phyloP scores from a whole-genome alignment of 2,113 vertebrate species.

The Melanotaenia duboulayi region DNA sequence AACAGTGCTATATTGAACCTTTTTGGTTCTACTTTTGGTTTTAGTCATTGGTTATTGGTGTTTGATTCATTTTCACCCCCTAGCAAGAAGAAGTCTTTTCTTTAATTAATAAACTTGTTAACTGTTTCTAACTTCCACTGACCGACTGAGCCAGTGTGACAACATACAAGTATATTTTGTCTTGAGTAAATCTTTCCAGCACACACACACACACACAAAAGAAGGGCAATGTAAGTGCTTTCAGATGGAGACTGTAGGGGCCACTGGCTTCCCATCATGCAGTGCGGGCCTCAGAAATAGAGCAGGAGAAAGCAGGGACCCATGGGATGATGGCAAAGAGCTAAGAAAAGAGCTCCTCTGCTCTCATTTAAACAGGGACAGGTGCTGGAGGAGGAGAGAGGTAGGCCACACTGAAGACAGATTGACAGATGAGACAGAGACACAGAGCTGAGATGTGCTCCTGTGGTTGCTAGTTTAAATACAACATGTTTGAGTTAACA shows the following conservation, averaged over 20 bases:
- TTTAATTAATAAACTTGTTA: no score
- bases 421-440: conserved; percentile 2
- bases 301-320: conserved; percentile 78
- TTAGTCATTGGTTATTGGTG: no score
- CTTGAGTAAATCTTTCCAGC: not conserved
- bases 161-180: not conserved
- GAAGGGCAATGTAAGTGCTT: conserved; percentile 59
- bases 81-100: no score
- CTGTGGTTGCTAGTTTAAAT: conserved; percentile 29
- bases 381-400: conserved; percentile 73
- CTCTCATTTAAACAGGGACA: conserved; percentile 84
- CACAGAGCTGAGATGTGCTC: not conserved
- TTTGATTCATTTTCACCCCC: no score
- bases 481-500: conserved; percentile 35
- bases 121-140: no score
- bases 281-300: conserved; percentile 77
- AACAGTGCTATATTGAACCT: no score
- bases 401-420: conserved; percentile 57
- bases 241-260: conserved; percentile 52
- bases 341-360: conserved; percentile 85
- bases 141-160: no score
- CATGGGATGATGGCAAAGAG: conserved; percentile 77
- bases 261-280: conserved; percentile 78
- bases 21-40: no score
- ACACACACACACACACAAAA: conserved; percentile 18